These are phyloP conservation scores for Notoglanidium macrostoma DNA, from an alignment of 2,797 vertebrate species.

Conservation along the genomic window DNA sequence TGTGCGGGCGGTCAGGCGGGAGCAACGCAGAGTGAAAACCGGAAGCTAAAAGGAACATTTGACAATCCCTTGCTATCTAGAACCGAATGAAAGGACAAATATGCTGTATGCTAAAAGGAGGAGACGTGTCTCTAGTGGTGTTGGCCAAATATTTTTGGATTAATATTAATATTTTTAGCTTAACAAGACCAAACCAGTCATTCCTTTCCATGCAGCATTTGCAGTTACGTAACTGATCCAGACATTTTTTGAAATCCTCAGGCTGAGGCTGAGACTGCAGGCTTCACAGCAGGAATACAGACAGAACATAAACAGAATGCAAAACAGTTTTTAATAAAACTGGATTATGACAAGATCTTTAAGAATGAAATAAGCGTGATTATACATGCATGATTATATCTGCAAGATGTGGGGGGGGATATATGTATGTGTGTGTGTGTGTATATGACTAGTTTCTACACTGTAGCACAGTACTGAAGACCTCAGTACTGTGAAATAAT, in stretches of 20 bases:
- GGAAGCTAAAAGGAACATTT: background rate
- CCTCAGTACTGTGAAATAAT: too few relatives aligned
- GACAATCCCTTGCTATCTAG: background rate
- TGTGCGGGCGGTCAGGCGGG: background rate
- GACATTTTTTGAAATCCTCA: background rate
- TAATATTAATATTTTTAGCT: too few relatives aligned
- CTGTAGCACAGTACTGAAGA: too few relatives aligned
- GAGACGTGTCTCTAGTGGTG: background rate
- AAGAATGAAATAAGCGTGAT: background rate
- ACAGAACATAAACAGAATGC: too few relatives aligned
- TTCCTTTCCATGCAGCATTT: background rate
- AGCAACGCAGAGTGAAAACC: background rate
- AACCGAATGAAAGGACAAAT: background rate
- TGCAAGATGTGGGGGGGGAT: too few relatives aligned
- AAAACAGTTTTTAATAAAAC: too few relatives aligned
- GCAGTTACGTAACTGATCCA: background rate
- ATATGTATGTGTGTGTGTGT: too few relatives aligned
- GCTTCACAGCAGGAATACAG: background rate
- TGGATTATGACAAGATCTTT: too few relatives aligned
- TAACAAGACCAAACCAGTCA: background rate
- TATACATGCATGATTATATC: too few relatives aligned
- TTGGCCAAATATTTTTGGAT: background rate
- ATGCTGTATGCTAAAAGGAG: background rate
- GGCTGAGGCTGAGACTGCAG: background rate
- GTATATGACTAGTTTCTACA: too few relatives aligned